These are phyloP conservation scores for Ferrisia virgata DNA, from an alignment of 2,888 invertebrate genomes.

Conservation along the genomic window DNA sequence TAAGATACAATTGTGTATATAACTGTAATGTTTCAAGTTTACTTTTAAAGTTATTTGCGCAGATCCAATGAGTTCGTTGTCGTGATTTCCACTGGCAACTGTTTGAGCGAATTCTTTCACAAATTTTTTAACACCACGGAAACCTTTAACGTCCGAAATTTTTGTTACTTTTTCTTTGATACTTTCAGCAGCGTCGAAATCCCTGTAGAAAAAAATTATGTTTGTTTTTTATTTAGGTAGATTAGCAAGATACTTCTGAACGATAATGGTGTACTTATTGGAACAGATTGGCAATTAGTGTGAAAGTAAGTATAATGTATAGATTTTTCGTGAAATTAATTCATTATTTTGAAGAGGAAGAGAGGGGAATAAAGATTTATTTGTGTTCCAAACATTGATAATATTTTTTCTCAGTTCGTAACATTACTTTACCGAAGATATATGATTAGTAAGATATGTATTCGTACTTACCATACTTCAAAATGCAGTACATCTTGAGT, in stretches of 20 bases:
- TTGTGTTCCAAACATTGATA: too few relatives aligned
- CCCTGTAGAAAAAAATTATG: slow-evolving; percentile 66
- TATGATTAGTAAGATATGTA: slow-evolving; percentile 49
- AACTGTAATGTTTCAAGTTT: slow-evolving; percentile 51
- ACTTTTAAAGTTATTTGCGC: slow-evolving; percentile 82
- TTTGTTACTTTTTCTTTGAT: slow-evolving; percentile 83
- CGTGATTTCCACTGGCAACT: slow-evolving; percentile 88
- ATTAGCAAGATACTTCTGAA: too few relatives aligned
- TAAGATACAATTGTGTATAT: too few relatives aligned
- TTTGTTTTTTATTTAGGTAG: too few relatives aligned
- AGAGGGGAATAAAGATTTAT: too few relatives aligned
- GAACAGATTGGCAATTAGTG: too few relatives aligned
- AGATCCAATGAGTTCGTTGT: slow-evolving; percentile 92
- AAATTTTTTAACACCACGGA: slow-evolving; percentile 75
- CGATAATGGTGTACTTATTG: too few relatives aligned
- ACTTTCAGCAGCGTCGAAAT: slow-evolving; percentile 86
- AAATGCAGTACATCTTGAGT: slow-evolving; percentile 39
- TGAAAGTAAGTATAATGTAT: too few relatives aligned
- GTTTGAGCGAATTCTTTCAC: slow-evolving; percentile 90
- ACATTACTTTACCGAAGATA: slow-evolving; percentile 51
- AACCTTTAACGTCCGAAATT: slow-evolving; percentile 79
- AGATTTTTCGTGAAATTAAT: too few relatives aligned
- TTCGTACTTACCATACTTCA: slow-evolving; percentile 40
- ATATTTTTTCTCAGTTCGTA: slow-evolving; percentile 73
- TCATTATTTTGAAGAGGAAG: too few relatives aligned